phyloP scores from a whole-genome alignment of 2,797 vertebrate genomes.

The Spinibarbus caldwelli region DNA sequence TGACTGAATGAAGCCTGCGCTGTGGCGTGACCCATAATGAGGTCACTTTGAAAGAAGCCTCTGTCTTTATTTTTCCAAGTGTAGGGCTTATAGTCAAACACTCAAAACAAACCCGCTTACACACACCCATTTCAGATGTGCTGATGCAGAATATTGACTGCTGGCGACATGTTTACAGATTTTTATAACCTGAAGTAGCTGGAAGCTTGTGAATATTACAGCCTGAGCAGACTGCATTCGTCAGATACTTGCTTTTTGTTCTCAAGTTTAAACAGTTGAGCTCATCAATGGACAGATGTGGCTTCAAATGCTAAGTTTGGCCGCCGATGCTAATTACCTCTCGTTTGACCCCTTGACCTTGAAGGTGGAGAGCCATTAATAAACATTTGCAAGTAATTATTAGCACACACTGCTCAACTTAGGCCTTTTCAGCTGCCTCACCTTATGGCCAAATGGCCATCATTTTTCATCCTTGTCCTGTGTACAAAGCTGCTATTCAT shows the following conservation, averaged over 20 bases:
- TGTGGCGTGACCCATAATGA: slow-evolving; percentile 69
- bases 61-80: slow-evolving; percentile 65
- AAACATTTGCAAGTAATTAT: slow-evolving; percentile 75
- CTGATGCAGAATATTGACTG: slow-evolving; percentile 28
- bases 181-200: slow-evolving; percentile 4
- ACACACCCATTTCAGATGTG: background rate
- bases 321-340: slow-evolving; percentile 38
- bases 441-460: slow-evolving; percentile 77
- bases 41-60: slow-evolving; percentile 75
- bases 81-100: slow-evolving; percentile 31
- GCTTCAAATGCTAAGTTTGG: slow-evolving; percentile 12
- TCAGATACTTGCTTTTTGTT: background rate
- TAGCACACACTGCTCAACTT: slow-evolving; percentile 62
- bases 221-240: background rate
- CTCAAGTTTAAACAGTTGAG: slow-evolving; percentile 9
- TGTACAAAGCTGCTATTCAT: slow-evolving; percentile 84
- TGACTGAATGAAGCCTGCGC: slow-evolving; percentile 65
- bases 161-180: slow-evolving; percentile 32
- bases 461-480: slow-evolving; percentile 81
- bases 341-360: slow-evolving; percentile 74
- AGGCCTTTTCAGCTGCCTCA: slow-evolving; percentile 58
- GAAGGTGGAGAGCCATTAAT: slow-evolving; percentile 78
- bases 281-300: slow-evolving; percentile 6
- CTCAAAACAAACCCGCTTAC: background rate
- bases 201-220: background rate